Evolutionary conservation across 2,888 invertebrate species (phyloP), one percentile per base, ranked within the genome.

Genomic region (Calliphora vomitoria): DNA sequence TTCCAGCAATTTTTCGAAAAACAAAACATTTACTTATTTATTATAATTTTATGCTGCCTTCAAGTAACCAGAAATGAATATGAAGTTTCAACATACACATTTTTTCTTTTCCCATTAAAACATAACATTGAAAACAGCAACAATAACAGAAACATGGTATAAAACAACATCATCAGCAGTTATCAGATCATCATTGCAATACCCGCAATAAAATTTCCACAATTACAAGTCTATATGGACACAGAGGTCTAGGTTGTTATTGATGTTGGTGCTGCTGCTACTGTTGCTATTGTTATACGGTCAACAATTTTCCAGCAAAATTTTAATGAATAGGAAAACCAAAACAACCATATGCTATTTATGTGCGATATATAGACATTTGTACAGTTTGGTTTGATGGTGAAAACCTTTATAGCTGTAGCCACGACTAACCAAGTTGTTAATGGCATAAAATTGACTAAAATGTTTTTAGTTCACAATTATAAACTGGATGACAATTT

Each of bases 241-340:
- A 55, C 44, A 44, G 44, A 20, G 18, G 62, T 35, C 13, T 58
- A 38, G 13, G 10, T 44, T 44, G 13, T 44, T 10, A 44, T 44
- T 44, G 44, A 4, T 13, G 44, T 44, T 13, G 44, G 13, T 44
- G 44, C 1, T 44, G 44, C 13, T 3, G 13, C 44, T 44, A 11
- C 44, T 44, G 44, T 10, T 10, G 44, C 44, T 44, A 41, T 44
- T 44, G 44, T 44, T 11, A 44, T 44, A 72, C 50, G 78, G 58
- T 66, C 74, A 68, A 53, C 60, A 79, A 80, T 31, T 60, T 53
- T 68, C 13, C n/a, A 8, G 11, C 5, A 47, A 68, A 47, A 72
- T 79, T 79, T 79, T 79, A 84, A 84, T 84, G 78, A 84, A 84
- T 84, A 44, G 72, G 58, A 72, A 84, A 72, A 55, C 72, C 64